Conservation (phyloP, 2,797 vertebrate genomes). For the Sebastes goodei region DNA sequence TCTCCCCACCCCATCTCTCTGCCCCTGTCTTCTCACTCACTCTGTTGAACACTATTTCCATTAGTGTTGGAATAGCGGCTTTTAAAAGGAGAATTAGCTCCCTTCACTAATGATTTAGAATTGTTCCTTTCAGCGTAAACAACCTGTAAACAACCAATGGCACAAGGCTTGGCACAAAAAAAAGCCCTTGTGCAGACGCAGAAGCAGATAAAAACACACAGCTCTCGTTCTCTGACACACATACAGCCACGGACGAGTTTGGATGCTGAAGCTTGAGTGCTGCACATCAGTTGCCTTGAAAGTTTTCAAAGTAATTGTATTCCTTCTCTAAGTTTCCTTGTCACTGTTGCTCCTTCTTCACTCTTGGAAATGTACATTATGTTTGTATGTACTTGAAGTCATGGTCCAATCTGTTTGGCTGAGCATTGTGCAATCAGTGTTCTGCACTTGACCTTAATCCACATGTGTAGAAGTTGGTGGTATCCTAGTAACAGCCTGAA, state of each 20-base stretch:
- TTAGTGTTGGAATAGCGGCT: conserved; percentile 39
- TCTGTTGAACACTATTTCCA: conserved; percentile 16
- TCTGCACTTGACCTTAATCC: background rate
- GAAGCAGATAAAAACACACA: conserved; percentile 17
- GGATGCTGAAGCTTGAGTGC: background rate
- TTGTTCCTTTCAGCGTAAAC: conserved; percentile 31
- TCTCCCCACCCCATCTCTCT: background rate
- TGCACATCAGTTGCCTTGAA: background rate
- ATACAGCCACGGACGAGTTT: background rate
- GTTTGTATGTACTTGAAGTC: background rate
- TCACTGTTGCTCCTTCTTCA: background rate
- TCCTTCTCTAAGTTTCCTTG: background rate
- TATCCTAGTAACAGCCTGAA: background rate
- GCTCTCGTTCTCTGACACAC: background rate
- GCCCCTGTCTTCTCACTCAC: background rate
- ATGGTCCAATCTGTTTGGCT: background rate
- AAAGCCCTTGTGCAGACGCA: conserved; percentile 6
- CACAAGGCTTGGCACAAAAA: background rate
- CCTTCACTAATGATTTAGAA: conserved; percentile 60
- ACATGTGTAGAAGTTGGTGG: background rate
- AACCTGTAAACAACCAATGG: conserved; percentile 44
- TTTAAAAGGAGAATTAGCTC: conserved; percentile 61
- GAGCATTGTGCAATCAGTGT: background rate
- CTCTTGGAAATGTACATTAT: background rate
- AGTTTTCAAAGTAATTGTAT: background rate